A percentile compares a stretch with the other conserved stretches of the same genome.
Conservation (phyloP, 1,140 invertebrate species). For the Drosophila tsacasi region DNA sequence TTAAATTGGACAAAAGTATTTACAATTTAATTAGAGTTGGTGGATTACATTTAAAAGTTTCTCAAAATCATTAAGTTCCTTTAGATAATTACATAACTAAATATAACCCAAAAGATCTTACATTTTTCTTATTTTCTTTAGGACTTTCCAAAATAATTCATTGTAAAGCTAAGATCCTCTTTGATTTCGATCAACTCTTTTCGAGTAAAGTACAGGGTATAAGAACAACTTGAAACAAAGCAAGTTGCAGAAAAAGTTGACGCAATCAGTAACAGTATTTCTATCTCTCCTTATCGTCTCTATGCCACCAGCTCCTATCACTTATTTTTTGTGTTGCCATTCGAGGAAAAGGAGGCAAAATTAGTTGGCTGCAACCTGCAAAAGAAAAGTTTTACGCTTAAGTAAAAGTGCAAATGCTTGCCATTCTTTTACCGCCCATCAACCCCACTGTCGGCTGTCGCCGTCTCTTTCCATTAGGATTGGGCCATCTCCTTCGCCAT, state of each 20-base stretch:
- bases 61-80: not conserved
- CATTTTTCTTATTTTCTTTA: not conserved
- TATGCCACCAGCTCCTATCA: constrained; percentile 9
- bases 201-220: not conserved
- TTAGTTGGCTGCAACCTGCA: constrained; percentile 76
- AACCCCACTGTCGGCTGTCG: not conserved
- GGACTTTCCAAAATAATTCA: not conserved
- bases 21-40: not conserved
- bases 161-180: not conserved
- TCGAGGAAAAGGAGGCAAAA: constrained; percentile 49
- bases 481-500: constrained; percentile 25
- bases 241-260: constrained; percentile 63
- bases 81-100: not conserved
- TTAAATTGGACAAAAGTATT: not conserved
- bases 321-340: constrained; percentile 14
- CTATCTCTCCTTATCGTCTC: constrained; percentile 43
- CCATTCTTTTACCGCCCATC: constrained; percentile 31
- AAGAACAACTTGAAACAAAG: constrained; percentile 62
- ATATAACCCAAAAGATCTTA: too few species aligned
- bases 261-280: constrained; percentile 73
- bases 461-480: constrained; percentile 6
- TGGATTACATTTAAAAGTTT: not conserved
- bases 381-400: constrained; percentile 77
- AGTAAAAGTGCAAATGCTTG: constrained; percentile 80
- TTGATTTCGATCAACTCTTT: not conserved